phyloP scores from a whole-genome alignment of 1,140 invertebrate genomes.

The Neoseiulus cucumeris region DNA sequence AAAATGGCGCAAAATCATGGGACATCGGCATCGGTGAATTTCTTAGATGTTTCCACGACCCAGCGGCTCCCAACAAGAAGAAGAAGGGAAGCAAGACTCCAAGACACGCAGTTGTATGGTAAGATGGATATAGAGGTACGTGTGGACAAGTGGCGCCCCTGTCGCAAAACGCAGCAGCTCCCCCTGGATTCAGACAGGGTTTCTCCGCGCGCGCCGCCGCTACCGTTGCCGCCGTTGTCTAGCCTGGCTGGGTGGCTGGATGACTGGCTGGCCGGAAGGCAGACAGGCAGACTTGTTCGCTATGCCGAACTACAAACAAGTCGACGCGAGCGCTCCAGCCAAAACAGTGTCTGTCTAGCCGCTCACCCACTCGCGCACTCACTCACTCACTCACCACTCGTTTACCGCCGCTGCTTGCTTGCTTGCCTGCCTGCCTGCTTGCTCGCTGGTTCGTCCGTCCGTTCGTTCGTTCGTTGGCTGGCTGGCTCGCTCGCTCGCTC shows the following conservation, averaged over 20 bases:
- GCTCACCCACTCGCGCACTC: neutral
- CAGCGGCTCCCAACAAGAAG: no score
- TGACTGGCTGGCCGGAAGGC: no score
- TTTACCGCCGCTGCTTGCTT: no score
- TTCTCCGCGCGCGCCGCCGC: neutral
- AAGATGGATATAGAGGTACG: no score
- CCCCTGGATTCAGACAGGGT: conserved; percentile 8
- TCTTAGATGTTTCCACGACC: no score
- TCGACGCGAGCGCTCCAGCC: conserved; percentile 2
- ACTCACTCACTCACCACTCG: no score
- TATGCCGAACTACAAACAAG: neutral
- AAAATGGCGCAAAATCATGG: no score
- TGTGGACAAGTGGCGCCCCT: neutral
- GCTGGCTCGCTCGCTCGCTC: neutral
- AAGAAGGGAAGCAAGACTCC: no score
- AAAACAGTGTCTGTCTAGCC: conserved; percentile 1
- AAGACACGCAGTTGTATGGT: no score
- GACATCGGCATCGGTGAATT: no score
- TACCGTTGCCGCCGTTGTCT: neutral
- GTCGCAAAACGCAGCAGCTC: neutral
- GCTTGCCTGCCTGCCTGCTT: neutral
- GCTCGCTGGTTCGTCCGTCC: neutral
- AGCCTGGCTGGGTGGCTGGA: no score
- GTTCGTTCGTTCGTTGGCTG: neutral
- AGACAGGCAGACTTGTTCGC: no score